Conservation (phyloP, 1,140 invertebrate genomes). For the Ridgeia piscesae region DNA sequence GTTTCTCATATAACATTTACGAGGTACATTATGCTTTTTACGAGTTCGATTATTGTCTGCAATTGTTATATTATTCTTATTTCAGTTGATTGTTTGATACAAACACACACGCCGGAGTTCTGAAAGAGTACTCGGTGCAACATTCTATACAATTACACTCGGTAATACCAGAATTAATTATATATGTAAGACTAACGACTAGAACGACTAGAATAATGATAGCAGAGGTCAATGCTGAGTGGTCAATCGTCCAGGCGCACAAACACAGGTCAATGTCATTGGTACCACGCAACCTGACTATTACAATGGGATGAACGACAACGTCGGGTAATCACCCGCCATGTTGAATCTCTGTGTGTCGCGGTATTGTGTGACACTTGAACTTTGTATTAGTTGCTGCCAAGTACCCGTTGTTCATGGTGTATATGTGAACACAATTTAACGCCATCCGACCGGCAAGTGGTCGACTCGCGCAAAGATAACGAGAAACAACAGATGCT, state of each 20-base stretch:
- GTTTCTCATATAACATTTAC: neutral
- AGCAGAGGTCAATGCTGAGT: neutral
- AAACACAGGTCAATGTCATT: neutral
- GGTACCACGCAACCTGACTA: neutral
- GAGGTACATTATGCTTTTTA: neutral
- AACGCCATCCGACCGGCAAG: neutral
- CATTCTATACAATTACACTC: neutral
- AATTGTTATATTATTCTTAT: neutral
- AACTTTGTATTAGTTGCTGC: neutral
- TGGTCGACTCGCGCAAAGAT: neutral
- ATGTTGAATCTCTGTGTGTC: neutral
- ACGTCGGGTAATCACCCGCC: neutral
- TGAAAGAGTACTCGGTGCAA: neutral
- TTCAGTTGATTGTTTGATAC: neutral
- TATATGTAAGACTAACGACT: neutral
- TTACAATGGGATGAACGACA: neutral
- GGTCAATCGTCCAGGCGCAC: neutral
- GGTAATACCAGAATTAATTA: neutral
- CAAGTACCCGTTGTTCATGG: neutral
- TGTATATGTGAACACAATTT: neutral
- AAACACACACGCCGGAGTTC: neutral
- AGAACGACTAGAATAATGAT: neutral
- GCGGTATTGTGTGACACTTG: neutral
- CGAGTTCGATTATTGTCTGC: neutral
- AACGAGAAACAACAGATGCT: neutral